Evolutionary conservation across 2,888 invertebrate genomes (phyloP), one percentile per base, ranked within the genome.

Genomic region (Euspilapteryx auroguttella): DNA sequence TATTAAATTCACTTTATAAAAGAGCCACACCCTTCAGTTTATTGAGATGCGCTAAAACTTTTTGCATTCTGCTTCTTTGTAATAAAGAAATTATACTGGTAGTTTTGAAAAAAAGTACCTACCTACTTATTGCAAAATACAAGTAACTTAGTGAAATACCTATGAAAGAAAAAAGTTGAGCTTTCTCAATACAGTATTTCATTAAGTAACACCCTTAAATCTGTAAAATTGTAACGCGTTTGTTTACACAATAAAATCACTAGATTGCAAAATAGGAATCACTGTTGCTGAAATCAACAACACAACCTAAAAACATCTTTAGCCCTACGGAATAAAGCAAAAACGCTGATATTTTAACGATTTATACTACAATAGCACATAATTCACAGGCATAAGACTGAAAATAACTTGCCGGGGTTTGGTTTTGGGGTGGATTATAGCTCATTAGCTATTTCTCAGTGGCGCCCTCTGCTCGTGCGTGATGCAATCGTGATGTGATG

Each of bases 1-100:
- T 65, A 66, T 65, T 62, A 63, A 66, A 64, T 61, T 56, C 51
- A 42, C 49, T 51, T 63, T 56, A 58, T 55, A 54, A 54, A 48
- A 55, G 55, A 57, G 51, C 55, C 44, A 54, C 48, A 17, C 21
- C 40, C 41, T 40, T 33, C 39, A 30, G 4, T 13, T 24, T 24
- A 9, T 2, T 8, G 9, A 12, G n/a, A n/a, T n/a, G n/a, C n/a
- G n/a, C n/a, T n/a, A n/a, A n/a, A n/a, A n/a, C n/a, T n/a, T n/a
- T n/a, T n/a, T n/a, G n/a, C n/a, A n/a, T n/a, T n/a, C n/a, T n/a
- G n/a, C n/a, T n/a, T n/a, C n/a, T n/a, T n/a, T n/a, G n/a, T n/a
- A n/a, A n/a, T n/a, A n/a, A n/a, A n/a, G n/a, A n/a, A n/a, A n/a
- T n/a, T n/a, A n/a, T n/a, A n/a, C n/a, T n/a, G n/a, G n/a, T n/a